Base-by-base conservation (phyloP, 2,113 vertebrate genomes). In the Prolemur simus region DNA sequence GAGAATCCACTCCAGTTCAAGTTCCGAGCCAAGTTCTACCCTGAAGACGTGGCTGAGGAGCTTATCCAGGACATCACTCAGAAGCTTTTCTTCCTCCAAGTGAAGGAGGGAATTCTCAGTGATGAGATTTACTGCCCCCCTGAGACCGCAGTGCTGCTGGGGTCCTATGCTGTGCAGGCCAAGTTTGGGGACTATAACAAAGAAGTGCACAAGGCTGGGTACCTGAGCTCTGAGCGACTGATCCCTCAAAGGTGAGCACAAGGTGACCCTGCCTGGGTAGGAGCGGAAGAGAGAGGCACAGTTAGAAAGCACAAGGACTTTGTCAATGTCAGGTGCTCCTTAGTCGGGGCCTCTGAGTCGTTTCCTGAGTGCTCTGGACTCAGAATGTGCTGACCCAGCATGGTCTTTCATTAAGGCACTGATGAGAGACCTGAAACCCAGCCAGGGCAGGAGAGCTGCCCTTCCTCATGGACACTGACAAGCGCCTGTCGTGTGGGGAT, bases 11-110 rank as follows among this genome's bases (percentile, higher is more conserved):
- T 99, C 23, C 99, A 99, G 97, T 99, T 99, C 98, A 99, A 99
- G 98, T 99, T 99, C 96, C 99, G 99, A 77, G 99, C 99, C 97
- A 99, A 99, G 97, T 99, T 99, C 98, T 99, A 99, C 97, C 99
- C 99, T 0, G 99, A 99, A 94, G 99, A 99, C 1, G 99, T 99
- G 95, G 76, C 99, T 0, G 99, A 99, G 96, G 99, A 99, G 97
- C 98, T 99, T 96, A 99, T 99, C 98, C 99, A 99, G 98, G 99
- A 99, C 84, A 99, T 99, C 98, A 99, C 99, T 0, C 99, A 99
- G 98, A 99, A 99, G 98, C 99, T 99, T 2, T 99, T 99, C 98
- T 99, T 99, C 98, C 98, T 99, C 39, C 99, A 99, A 97, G 99
- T 99, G 97, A 99, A 99, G 97, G 99, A 99, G 5, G 97, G 98